Evolutionary conservation across 2,113 vertebrate species (phyloP), one percentile per base, ranked within the genome.

Genomic region (Arizona elegans): DNA sequence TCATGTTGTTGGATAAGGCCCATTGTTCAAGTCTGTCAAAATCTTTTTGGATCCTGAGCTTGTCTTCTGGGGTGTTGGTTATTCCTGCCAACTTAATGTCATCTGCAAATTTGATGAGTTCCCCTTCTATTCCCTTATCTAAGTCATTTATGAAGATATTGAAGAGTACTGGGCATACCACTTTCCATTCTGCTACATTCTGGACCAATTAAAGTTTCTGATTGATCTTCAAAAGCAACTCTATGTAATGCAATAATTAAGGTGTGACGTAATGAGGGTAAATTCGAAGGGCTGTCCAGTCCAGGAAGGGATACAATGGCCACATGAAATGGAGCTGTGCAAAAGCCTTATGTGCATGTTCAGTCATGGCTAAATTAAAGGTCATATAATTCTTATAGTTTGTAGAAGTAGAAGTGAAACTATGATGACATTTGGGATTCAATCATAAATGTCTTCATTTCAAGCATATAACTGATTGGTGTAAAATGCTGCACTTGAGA

Each of bases 371-470:
- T 89, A 90, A 93, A 92, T 96, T 81, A 94, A 96, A 85, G 95
- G 94, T 89, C 91, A 92, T 94, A 93, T 95, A 92, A 65, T 59
- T 88, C 93, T 81, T 93, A 10, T 94, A 91, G 96, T 95, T 94
- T 96, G 89, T 92, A 91, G 90, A 95, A 94, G 95, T 96, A 95
- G 97, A 94, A 94, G 94, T 94, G 86, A 90, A 96, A 54, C 17
- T 21, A 47, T 38, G 26, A 96, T 96, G 93, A 97, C 95, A 97
- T 96, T 97, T 97, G 95, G 93, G 96, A 95, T 95, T 96, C 97
- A 97, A 95, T 97, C 96, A 95, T 96, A 96, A 97, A 97, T 97
- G 96, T 96, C 96, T 97, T 95, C 94, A 97, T 97, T 97, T 97
- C 93, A 81, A 95, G 92, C 93, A 81, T 92, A 91, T 97, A 97